Evolutionary conservation across 2,797 vertebrate species (phyloP), one percentile per base, ranked within the genome.

Genomic region (Neosilurus mollespiculum): DNA sequence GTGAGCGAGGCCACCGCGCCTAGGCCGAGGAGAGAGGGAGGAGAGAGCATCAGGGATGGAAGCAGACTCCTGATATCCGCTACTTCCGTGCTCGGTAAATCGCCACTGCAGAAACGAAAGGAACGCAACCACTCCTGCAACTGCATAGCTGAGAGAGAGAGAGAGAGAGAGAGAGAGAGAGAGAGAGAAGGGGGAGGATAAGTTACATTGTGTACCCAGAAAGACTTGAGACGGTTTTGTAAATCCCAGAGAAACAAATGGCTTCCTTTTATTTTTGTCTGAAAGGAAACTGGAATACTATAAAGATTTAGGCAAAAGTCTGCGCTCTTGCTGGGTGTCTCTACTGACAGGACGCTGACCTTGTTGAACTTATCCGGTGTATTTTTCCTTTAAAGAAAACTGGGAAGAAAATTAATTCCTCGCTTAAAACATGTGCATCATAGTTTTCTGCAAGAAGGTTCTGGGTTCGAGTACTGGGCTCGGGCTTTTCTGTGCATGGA

Each of bases 1-100:
- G 94, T 95, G 89, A 95, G 79, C 7, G 94, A 95, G 76, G 95
- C 94, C 77, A 95, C 73, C 0, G 94, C 94, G 69, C 94, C 94
- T 2, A 95, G 80, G 16, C 95, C 94, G 59, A 95, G 89, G 87
- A 95, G 90, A 34, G 94, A 95, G 53, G 92, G 90, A 2, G 91
- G 69, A 0, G 91, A 94, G 81, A 93, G 86, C 14, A 90, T 91
- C 59, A 89, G 81, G 9, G 92, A 91, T 0, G 93, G 91, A 53
- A 94, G 86, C 2, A 94, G 87, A 30, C 87, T 88, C 90, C 92
- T 87, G 12, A 93, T 24, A 75, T 93, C 91, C 34, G 94, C 91
- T 0, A 90, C 86, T 59, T 94, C 92, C 1, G 90, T 85, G 0
- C 86, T 87, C 87, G 90, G 88, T 15, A 91, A 84, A 87, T 90